Evolutionary conservation across 2,888 invertebrate species (phyloP), one percentile per base, ranked within the genome.

Genomic region (Chymomyza amoena): DNA sequence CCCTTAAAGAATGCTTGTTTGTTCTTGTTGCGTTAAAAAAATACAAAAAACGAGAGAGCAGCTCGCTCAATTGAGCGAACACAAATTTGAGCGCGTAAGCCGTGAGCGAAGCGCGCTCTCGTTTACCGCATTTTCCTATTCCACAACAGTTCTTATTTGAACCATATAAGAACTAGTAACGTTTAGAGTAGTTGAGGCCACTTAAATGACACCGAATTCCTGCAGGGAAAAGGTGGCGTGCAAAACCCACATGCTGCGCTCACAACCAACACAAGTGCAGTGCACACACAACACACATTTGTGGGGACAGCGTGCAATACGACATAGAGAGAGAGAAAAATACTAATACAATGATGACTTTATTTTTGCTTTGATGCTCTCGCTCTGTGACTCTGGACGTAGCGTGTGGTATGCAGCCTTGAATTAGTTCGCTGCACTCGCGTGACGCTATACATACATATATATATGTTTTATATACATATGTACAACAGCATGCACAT

Each of bases 351-450:
- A 56, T 71, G 79, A 83, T 65, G 78, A 81, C 86, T 83, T 87
- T 87, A 85, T 85, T 87, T 87, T 84, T 80, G 88, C 83, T 76
- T 77, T 80, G 60, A 25, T 50, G 28, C 50, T 45, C 32, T 60
- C 25, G 15, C 50, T 66, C 28, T 28, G 50, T 25, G 52, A 6
- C 16, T 18, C 60, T 79, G 78, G 79, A 77, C 79, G 64, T 87
- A 81, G 76, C 77, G 87, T 89, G 90, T 90, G 91, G 91, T 91
- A 91, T 91, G 91, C 89, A 91, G 91, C 91, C 91, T 91, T 91
- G 91, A 91, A 91, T 91, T 91, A 91, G 91, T 91, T 91, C 91
- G 91, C 87, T 91, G 91, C 91, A 91, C 91, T 91, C 91, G 90
- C 87, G 88, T 86, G 89, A 85, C 89, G 84, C 81, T 84, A 82